These are phyloP conservation scores for Nemoura dubitans DNA, from an alignment of 2,888 invertebrate species.

Conservation along the genomic window DNA sequence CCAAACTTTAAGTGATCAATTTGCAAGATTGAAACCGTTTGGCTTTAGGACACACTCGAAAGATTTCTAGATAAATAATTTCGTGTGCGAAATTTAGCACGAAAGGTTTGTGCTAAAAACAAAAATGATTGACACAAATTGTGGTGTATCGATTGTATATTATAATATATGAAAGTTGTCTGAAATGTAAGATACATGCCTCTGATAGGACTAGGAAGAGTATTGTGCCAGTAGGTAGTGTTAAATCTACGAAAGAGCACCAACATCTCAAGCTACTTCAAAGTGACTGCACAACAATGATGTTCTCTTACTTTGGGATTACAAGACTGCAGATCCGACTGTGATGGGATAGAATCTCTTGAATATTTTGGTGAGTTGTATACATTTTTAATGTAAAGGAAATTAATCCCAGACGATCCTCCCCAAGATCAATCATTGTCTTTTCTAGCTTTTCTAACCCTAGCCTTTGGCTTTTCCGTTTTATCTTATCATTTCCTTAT, in stretches of 20 bases:
- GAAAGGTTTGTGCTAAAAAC: background rate
- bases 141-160: background rate
- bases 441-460: no score
- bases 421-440: no score
- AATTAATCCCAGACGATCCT: no score
- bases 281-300: background rate
- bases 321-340: background rate
- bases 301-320: background rate
- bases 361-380: background rate
- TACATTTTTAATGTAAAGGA: no score
- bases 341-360: background rate
- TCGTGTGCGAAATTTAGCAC: background rate
- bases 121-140: slow-evolving; percentile 12
- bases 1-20: slow-evolving; percentile 1
- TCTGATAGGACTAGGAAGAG: background rate
- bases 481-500: no score
- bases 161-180: background rate
- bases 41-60: background rate
- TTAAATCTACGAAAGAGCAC: background rate
- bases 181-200: background rate
- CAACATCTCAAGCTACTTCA: background rate
- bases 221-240: background rate
- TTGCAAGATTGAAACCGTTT: background rate
- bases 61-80: slow-evolving; percentile 5
- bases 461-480: no score